phyloP scores from a whole-genome alignment of 1,140 invertebrate genomes.

The Apocrypta bakeri region DNA sequence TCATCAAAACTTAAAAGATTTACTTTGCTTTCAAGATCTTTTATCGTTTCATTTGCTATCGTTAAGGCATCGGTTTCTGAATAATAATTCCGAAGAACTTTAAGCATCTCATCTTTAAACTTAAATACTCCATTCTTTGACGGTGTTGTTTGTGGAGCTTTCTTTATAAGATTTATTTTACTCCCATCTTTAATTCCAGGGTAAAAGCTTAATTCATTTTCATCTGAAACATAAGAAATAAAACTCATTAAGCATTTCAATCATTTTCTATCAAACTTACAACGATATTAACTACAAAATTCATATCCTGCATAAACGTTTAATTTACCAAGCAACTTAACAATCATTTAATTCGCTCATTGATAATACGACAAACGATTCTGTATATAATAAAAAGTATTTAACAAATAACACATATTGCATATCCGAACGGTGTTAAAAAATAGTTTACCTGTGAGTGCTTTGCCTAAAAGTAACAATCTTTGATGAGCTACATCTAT shows the following conservation, averaged over 20 bases:
- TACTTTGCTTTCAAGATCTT: constrained; percentile 70
- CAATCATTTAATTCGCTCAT: constrained; percentile 1
- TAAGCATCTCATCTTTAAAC: constrained; percentile 66
- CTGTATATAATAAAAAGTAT: too few relatives aligned
- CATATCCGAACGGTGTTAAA: not conserved
- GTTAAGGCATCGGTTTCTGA: constrained; percentile 67
- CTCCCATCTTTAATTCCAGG: constrained; percentile 71
- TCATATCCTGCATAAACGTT: too few relatives aligned
- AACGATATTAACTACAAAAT: too few relatives aligned
- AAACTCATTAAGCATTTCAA: not conserved
- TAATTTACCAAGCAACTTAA: too few relatives aligned
- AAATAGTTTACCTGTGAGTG: constrained; percentile 64
- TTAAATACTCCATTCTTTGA: constrained; percentile 60
- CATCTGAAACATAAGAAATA: constrained; percentile 62
- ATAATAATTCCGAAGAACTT: constrained; percentile 69
- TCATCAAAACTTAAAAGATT: constrained; percentile 71
- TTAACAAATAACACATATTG: constrained; percentile 7
- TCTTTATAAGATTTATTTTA: constrained; percentile 68
- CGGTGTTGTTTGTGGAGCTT: constrained; percentile 54
- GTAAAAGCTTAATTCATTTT: constrained; percentile 70
- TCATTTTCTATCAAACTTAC: too few relatives aligned
- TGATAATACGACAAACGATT: too few relatives aligned
- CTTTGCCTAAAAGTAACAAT: constrained; percentile 68
- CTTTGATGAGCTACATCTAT: constrained; percentile 69
- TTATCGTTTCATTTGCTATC: constrained; percentile 69